Percentiles rank a stretch among this genome's conserved stretches.
These are phyloP conservation scores for Microplitis demolitor DNA, from an alignment of 1,140 invertebrate genomes.

Conservation along the genomic window DNA sequence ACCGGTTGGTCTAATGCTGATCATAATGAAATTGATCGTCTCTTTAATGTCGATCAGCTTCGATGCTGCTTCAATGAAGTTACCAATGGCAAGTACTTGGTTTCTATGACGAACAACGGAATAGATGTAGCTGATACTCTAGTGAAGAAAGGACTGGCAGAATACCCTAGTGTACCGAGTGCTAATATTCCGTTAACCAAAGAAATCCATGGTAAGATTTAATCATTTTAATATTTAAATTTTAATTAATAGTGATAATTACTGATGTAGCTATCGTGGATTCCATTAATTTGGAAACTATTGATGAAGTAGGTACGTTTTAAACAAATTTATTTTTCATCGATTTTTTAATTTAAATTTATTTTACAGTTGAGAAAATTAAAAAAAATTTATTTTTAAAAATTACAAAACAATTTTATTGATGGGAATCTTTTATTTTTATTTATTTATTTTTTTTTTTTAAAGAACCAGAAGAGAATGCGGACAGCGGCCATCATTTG, in stretches of 20 bases:
- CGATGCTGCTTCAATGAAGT: constrained; percentile 61
- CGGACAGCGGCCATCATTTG: neutral
- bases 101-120: constrained; percentile 62
- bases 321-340: neutral
- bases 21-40: constrained; percentile 56
- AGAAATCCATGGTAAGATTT: constrained; percentile 34
- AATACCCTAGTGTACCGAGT: constrained; percentile 19
- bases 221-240: neutral
- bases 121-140: constrained; percentile 52
- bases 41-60: constrained; percentile 66
- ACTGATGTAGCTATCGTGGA: neutral
- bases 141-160: constrained; percentile 56
- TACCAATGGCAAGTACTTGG: constrained; percentile 58
- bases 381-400: too few relatives aligned
- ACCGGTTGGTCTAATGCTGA: constrained; percentile 63
- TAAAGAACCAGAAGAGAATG: constrained; percentile 12
- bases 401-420: neutral
- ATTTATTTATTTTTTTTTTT: neutral
- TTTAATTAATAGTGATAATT: neutral
- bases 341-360: neutral
- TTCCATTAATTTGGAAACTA: neutral
- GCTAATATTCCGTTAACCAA: neutral
- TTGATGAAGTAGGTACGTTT: neutral
- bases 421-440: too few relatives aligned
- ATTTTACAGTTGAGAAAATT: too few relatives aligned